Conservation (phyloP, 2,888 invertebrate genomes). For the Scelioninae gen. 2 region DNA sequence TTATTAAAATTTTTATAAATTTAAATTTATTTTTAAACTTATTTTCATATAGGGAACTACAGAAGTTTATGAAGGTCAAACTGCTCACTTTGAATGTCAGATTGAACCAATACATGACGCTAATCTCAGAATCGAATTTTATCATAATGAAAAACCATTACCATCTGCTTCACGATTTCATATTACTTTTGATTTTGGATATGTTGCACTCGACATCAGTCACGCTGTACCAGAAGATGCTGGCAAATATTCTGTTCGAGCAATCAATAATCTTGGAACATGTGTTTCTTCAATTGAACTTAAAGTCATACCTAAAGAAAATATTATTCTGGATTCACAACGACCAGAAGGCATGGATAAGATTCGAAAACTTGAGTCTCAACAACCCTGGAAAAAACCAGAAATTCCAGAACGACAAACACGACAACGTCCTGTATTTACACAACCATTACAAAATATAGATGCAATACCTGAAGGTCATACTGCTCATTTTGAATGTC, state of each 20-base stretch:
- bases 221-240: slow-evolving; percentile 97
- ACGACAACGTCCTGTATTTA: slow-evolving; percentile 94
- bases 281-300: slow-evolving; percentile 89
- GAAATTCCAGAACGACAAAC: slow-evolving; percentile 89
- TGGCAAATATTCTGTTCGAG: slow-evolving; percentile 95
- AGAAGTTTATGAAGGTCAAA: slow-evolving; percentile 92
- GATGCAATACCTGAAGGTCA: slow-evolving; percentile 91
- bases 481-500: slow-evolving; percentile 96
- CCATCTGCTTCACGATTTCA: slow-evolving; percentile 94
- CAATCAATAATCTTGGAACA: slow-evolving; percentile 93
- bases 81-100: slow-evolving; percentile 96
- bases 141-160: slow-evolving; percentile 93
- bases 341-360: slow-evolving; percentile 96
- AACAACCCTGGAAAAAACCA: slow-evolving; percentile 86
- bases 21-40: neutral
- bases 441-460: slow-evolving; percentile 93
- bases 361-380: slow-evolving; percentile 90
- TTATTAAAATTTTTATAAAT: too few species aligned
- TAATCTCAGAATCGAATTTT: slow-evolving; percentile 92
- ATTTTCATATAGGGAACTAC: slow-evolving; percentile 82
- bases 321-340: slow-evolving; percentile 92
- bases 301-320: slow-evolving; percentile 88
- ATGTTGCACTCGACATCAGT: slow-evolving; percentile 95
- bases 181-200: slow-evolving; percentile 98
- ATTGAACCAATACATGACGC: slow-evolving; percentile 94